Evolutionary conservation across 2,113 vertebrate species (phyloP).

Genomic region (Tachysurus vachellii): DNA sequence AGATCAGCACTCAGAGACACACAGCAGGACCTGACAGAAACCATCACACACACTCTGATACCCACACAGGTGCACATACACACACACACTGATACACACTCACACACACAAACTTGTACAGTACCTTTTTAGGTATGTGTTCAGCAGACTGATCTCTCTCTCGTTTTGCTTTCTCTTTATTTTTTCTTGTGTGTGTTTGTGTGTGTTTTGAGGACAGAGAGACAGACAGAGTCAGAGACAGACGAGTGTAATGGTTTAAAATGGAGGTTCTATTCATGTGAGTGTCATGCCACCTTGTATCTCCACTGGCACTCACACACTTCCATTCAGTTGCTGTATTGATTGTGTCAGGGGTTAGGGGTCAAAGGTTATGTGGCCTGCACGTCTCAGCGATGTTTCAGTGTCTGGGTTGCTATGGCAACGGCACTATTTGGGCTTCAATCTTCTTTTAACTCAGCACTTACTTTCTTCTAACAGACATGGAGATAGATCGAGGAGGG

Average conservation of each 20-base stretch:
- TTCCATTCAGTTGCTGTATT: slow-evolving; percentile 47
- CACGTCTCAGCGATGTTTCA: slow-evolving; percentile 33
- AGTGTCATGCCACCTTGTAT: slow-evolving; percentile 31
- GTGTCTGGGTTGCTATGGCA: slow-evolving; percentile 44
- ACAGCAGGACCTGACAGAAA: slow-evolving; percentile 76
- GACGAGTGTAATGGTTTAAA: slow-evolving; percentile 38
- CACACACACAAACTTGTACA: neutral
- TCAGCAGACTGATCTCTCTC: neutral
- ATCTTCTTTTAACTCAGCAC: slow-evolving; percentile 46
- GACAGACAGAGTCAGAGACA: slow-evolving; percentile 15
- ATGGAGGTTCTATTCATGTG: slow-evolving; percentile 51
- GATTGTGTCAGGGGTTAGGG: slow-evolving; percentile 46
- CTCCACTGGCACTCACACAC: slow-evolving; percentile 36
- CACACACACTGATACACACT: slow-evolving; percentile 7
- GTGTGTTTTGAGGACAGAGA: slow-evolving; percentile 25
- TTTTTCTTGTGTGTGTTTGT: neutral
- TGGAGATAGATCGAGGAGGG: neutral
- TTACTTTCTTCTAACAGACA: slow-evolving; percentile 24
- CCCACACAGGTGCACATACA: slow-evolving; percentile 23
- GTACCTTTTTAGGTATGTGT: neutral
- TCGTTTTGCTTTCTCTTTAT: neutral
- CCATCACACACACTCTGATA: slow-evolving; percentile 60
- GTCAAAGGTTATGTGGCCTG: slow-evolving; percentile 31
- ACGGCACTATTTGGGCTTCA: slow-evolving; percentile 25
- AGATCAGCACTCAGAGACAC: slow-evolving; percentile 67